Conservation (phyloP, 2,113 vertebrate species). For the Monopterus albus region DNA sequence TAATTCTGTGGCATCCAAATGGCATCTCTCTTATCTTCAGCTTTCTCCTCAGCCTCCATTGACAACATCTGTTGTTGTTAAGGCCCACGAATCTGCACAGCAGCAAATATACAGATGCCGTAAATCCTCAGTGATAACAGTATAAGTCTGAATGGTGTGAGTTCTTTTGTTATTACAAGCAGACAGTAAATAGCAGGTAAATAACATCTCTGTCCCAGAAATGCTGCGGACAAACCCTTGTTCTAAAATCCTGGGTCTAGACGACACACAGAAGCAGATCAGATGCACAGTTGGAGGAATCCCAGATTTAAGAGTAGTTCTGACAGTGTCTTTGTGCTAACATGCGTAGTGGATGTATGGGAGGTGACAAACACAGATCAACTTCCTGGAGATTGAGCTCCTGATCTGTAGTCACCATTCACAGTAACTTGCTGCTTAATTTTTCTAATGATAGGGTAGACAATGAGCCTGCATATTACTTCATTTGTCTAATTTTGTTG, state of each 20-base stretch:
- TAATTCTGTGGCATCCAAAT: conserved; percentile 33
- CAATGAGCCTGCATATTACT: no score
- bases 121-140: not conserved
- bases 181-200: conserved; percentile 3
- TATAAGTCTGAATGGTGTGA: not conserved
- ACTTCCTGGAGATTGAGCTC: conserved; percentile 47
- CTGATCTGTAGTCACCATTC: conserved; percentile 19
- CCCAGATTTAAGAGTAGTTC: conserved; percentile 56
- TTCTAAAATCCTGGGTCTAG: conserved; percentile 29
- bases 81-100: conserved; percentile 2
- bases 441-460: not conserved
- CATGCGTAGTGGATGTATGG: conserved; percentile 50
- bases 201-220: conserved; percentile 7
- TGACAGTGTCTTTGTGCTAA: conserved; percentile 42
- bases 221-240: conserved; percentile 1
- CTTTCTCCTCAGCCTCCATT: conserved; percentile 15
- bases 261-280: conserved; percentile 32
- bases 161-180: not conserved
- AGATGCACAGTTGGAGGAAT: conserved; percentile 29
- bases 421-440: not conserved
- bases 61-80: conserved; percentile 27
- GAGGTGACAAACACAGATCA: conserved; percentile 32
- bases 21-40: not conserved
- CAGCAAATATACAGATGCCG: not conserved
- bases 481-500: no score